Conservation (phyloP, 2,888 invertebrate genomes). For the Agrochola circellaris region DNA sequence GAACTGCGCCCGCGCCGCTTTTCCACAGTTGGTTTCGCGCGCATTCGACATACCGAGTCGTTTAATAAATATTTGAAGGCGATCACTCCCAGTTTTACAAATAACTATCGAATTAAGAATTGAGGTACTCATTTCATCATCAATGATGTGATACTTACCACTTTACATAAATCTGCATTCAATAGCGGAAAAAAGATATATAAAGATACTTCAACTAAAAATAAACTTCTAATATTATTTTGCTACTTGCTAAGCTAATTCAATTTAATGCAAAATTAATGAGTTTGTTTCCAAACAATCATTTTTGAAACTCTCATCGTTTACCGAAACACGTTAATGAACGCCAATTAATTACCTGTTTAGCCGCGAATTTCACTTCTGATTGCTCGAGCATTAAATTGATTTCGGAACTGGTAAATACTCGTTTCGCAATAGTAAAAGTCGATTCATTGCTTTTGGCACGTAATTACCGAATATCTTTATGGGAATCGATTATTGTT, state of each 20-base stretch:
- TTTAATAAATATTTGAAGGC: slow-evolving; percentile 43
- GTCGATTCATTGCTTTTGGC: slow-evolving; percentile 66
- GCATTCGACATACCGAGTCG: slow-evolving; percentile 75
- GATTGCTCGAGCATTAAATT: slow-evolving; percentile 74
- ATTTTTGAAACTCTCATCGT: slow-evolving; percentile 54
- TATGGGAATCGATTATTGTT: slow-evolving; percentile 22
- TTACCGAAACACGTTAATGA: slow-evolving; percentile 59
- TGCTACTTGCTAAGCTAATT: not conserved
- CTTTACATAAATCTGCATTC: slow-evolving; percentile 12
- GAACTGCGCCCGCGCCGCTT: slow-evolving; percentile 84
- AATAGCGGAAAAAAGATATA: slow-evolving; percentile 8
- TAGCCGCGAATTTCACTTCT: slow-evolving; percentile 72
- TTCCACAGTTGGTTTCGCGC: slow-evolving; percentile 87
- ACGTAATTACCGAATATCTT: slow-evolving; percentile 47
- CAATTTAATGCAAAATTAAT: slow-evolving; percentile 8
- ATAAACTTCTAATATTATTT: not conserved
- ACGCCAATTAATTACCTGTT: slow-evolving; percentile 68
- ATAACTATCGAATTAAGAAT: not conserved
- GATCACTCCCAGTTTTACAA: slow-evolving; percentile 30
- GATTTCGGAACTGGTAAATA: slow-evolving; percentile 73
- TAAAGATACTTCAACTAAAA: not conserved
- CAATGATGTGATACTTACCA: not conserved
- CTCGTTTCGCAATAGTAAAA: slow-evolving; percentile 75
- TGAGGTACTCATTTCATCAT: not conserved
- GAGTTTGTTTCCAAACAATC: slow-evolving; percentile 31